These are phyloP conservation scores for Chymomyza caudatula DNA, from an alignment of 2,888 invertebrate species.

Conservation along the genomic window DNA sequence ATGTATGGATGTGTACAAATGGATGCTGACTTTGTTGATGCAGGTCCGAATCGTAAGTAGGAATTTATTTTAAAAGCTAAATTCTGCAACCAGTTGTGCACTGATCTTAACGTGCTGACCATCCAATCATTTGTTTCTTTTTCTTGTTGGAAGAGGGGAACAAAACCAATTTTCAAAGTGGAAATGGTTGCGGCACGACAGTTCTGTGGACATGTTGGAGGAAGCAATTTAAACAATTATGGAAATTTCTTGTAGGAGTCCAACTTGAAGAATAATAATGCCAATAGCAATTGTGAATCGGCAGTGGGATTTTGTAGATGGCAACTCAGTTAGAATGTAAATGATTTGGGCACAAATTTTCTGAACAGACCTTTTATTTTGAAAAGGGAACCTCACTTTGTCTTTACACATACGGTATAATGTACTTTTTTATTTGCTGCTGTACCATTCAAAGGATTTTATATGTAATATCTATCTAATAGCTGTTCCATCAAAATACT, in stretches of 20 bases:
- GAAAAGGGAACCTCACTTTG: no score
- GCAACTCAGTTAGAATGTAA: not conserved
- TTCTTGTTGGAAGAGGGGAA: constrained; percentile 23
- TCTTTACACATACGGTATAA: no score
- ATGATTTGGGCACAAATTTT: not conserved
- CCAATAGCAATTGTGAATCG: not conserved
- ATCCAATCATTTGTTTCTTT: constrained; percentile 56
- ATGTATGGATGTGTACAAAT: no score
- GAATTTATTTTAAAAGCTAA: constrained; percentile 64
- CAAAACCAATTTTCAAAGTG: constrained; percentile 29
- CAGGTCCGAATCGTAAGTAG: constrained; percentile 56
- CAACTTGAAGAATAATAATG: constrained; percentile 5
- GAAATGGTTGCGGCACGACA: constrained; percentile 34
- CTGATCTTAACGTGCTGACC: constrained; percentile 16
- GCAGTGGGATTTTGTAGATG: not conserved
- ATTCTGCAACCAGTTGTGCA: constrained; percentile 39
- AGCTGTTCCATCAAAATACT: not conserved
- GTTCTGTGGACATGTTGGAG: constrained; percentile 10
- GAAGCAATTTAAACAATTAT: constrained; percentile 60
- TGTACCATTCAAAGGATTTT: not conserved
- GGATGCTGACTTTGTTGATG: not conserved
- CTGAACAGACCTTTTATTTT: not conserved
- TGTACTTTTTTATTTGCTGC: not conserved
- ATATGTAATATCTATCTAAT: not conserved
- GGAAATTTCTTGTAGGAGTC: constrained; percentile 42